phyloP scores from a whole-genome alignment of 2,113 vertebrate genomes.

The Menidia beryllina region DNA sequence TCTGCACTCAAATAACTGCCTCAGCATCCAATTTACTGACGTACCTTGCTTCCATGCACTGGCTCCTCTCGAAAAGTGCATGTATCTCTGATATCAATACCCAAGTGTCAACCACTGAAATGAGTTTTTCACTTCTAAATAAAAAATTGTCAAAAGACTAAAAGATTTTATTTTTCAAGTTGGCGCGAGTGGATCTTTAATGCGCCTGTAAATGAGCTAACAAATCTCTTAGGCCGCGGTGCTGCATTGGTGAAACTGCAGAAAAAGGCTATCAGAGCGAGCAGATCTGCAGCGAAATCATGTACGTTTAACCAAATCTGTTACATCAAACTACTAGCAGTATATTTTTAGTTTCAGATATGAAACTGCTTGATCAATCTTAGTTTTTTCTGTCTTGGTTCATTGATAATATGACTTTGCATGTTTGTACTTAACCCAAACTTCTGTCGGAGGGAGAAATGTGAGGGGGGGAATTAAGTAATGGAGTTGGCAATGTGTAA shows the following conservation, averaged over 20 bases:
- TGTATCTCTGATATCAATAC: conserved; percentile 77
- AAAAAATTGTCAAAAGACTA: conserved; percentile 72
- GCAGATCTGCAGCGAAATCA: conserved; percentile 35
- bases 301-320: conserved; percentile 42
- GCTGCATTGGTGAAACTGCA: conserved; percentile 59
- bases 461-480: conserved; percentile 60
- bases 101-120: conserved; percentile 70
- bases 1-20: conserved; percentile 44
- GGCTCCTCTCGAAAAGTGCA: conserved; percentile 61
- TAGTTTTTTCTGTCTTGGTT: conserved; percentile 36
- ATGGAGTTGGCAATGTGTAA: conserved; percentile 51
- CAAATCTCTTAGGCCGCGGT: conserved; percentile 72
- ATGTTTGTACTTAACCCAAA: conserved; percentile 65
- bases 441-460: conserved; percentile 50
- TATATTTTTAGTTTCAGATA: conserved; percentile 55
- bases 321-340: conserved; percentile 37
- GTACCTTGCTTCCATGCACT: conserved; percentile 49
- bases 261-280: conserved; percentile 24
- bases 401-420: conserved; percentile 40
- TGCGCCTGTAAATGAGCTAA: conserved; percentile 78
- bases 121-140: conserved; percentile 73
- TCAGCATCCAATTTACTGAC: conserved; percentile 56
- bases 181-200: conserved; percentile 71
- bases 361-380: conserved; percentile 55
- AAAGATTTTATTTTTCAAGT: conserved; percentile 58